These are phyloP conservation scores for Shargacucullia verbasci DNA, from an alignment of 2,888 invertebrate genomes.

Conservation along the genomic window DNA sequence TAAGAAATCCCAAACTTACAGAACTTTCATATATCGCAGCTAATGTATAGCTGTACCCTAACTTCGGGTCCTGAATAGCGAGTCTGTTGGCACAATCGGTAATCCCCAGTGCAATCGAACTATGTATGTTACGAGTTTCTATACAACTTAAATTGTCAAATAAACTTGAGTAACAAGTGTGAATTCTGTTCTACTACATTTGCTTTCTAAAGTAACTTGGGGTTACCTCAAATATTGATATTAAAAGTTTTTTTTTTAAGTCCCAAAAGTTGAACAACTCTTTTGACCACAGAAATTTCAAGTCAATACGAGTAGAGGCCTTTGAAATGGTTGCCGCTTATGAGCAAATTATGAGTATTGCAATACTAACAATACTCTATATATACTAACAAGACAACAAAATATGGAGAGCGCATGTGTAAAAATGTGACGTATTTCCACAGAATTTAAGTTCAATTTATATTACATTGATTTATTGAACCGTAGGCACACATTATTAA, in stretches of 20 bases:
- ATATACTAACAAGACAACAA: too few relatives aligned
- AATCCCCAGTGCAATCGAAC: constrained; percentile 28
- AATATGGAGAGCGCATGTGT: too few relatives aligned
- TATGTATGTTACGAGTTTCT: constrained; percentile 14
- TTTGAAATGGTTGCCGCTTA: too few relatives aligned
- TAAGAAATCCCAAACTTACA: constrained; percentile 8
- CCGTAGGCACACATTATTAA: too few relatives aligned
- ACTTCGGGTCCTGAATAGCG: constrained; percentile 12
- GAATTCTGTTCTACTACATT: constrained; percentile 14
- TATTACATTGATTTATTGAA: too few relatives aligned
- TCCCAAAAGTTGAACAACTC: too few relatives aligned
- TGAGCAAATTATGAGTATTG: too few relatives aligned
- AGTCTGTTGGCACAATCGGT: constrained; percentile 18
- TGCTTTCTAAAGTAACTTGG: not conserved
- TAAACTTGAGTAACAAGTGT: constrained; percentile 11
- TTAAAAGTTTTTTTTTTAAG: not conserved
- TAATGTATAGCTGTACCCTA: not conserved
- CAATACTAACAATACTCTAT: too few relatives aligned
- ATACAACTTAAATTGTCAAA: constrained; percentile 24
- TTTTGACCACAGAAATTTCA: too few relatives aligned
- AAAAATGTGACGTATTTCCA: too few relatives aligned
- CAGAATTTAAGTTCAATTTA: too few relatives aligned
- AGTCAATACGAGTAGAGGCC: too few relatives aligned
- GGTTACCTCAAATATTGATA: not conserved
- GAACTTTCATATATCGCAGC: constrained; percentile 1